These are phyloP conservation scores for Cephus pygmeus DNA, from an alignment of 2,888 invertebrate genomes.

Conservation along the genomic window DNA sequence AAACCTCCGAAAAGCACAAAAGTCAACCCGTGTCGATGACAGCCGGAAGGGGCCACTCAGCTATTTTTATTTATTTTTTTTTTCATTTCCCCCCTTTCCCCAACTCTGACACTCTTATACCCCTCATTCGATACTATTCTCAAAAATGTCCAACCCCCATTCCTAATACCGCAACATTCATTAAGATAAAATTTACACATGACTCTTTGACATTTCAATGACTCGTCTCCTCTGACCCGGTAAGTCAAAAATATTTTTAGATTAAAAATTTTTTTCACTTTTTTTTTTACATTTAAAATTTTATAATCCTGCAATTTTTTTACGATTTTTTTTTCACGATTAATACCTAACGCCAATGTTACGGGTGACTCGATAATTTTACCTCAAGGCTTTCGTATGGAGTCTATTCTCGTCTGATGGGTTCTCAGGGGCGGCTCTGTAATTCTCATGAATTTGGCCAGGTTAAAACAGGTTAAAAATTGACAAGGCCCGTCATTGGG, in stretches of 20 bases:
- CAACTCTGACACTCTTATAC: background rate
- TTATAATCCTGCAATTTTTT: background rate
- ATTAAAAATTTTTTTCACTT: background rate
- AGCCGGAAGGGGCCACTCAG: background rate
- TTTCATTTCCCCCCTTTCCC: background rate
- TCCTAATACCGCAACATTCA: background rate
- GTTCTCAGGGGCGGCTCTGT: background rate
- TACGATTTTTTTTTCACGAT: no score
- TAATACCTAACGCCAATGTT: background rate
- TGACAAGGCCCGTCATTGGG: background rate
- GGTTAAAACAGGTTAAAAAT: background rate
- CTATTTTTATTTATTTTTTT: background rate
- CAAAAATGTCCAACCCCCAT: background rate
- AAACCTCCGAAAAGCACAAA: slow-evolving; percentile 13
- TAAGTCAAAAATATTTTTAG: background rate
- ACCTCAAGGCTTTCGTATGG: background rate
- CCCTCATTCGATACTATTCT: background rate
- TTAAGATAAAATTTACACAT: background rate
- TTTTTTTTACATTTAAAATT: background rate
- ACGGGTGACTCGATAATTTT: background rate
- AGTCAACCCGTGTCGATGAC: slow-evolving; percentile 17
- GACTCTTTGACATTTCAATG: background rate
- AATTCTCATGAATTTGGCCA: background rate
- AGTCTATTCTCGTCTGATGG: background rate
- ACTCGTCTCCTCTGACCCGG: background rate